Conservation (phyloP, 2,888 invertebrate genomes). For the Coecobrya sp. region DNA sequence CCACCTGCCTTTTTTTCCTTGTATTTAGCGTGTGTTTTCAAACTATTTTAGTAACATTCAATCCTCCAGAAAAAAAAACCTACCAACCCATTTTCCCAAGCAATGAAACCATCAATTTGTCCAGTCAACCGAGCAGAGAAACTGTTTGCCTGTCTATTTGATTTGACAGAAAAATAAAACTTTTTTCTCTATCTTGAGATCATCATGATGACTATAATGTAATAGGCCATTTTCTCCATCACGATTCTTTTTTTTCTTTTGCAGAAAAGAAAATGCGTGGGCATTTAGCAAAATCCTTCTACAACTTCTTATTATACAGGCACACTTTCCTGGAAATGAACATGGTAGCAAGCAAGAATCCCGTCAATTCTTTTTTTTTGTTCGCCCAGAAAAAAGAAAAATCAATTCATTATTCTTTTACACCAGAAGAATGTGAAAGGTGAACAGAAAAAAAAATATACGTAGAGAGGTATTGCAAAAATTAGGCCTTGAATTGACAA, state of each 20-base stretch:
- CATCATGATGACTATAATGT: neutral
- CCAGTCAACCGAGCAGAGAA: neutral
- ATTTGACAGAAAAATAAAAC: conserved; percentile 29
- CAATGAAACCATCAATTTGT: conserved; percentile 48
- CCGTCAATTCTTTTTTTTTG: neutral
- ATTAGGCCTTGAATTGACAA: neutral
- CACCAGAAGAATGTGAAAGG: neutral
- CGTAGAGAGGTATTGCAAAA: neutral
- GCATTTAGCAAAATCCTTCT: neutral
- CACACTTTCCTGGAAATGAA: neutral
- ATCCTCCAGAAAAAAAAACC: neutral
- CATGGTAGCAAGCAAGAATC: too few species aligned
- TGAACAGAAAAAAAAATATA: neutral
- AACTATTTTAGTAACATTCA: too few species aligned
- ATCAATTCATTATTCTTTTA: neutral
- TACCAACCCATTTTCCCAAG: conserved; percentile 1
- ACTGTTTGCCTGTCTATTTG: conserved; percentile 40
- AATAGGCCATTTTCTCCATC: neutral
- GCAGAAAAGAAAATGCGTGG: conserved; percentile 5
- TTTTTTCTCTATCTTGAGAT: neutral
- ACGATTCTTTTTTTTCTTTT: neutral
- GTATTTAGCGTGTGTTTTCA: too few species aligned
- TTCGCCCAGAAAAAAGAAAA: neutral
- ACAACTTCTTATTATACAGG: neutral
- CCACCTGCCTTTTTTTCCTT: too few species aligned